Percentiles rank a stretch among this genome's conserved stretches.
Conservation (phyloP, 2,797 vertebrate genomes). For the Platyrinchus mystaceus region DNA sequence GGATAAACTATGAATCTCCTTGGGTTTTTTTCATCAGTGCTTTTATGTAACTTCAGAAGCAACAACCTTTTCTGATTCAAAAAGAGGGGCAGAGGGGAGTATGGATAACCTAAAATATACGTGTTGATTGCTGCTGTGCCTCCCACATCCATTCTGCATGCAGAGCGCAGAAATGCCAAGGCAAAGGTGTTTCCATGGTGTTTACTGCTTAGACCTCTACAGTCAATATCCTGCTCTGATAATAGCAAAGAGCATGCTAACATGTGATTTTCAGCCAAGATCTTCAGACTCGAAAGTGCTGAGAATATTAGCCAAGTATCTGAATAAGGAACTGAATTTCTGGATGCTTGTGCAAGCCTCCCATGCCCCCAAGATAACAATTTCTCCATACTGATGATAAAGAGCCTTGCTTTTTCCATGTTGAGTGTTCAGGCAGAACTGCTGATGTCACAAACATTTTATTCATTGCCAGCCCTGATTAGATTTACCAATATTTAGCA, state of each 20-base stretch:
- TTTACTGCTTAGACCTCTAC: constrained; percentile 30
- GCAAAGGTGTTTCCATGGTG: constrained; percentile 56
- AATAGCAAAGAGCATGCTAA: neutral
- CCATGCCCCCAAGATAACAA: neutral
- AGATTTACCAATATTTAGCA: constrained; percentile 39
- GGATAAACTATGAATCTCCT: neutral
- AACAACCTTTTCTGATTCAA: neutral
- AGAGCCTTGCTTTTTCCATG: neutral
- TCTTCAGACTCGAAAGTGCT: neutral
- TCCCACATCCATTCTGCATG: neutral
- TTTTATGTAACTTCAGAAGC: neutral
- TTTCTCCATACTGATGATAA: neutral
- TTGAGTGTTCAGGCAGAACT: constrained; percentile 4
- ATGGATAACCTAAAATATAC: constrained; percentile 2
- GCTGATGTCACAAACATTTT: constrained; percentile 37
- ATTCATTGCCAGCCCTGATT: constrained; percentile 10
- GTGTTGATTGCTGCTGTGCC: constrained; percentile 6
- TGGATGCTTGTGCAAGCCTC: neutral
- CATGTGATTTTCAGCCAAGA: constrained; percentile 13
- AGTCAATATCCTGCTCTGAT: constrained; percentile 3
- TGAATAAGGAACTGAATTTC: constrained; percentile 1
- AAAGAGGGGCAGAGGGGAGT: neutral
- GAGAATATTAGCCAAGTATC: neutral
- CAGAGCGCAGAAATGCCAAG: neutral
- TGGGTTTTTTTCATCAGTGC: neutral